Base-by-base conservation (phyloP, 2,888 invertebrate species). In the Campoplex nolae region DNA sequence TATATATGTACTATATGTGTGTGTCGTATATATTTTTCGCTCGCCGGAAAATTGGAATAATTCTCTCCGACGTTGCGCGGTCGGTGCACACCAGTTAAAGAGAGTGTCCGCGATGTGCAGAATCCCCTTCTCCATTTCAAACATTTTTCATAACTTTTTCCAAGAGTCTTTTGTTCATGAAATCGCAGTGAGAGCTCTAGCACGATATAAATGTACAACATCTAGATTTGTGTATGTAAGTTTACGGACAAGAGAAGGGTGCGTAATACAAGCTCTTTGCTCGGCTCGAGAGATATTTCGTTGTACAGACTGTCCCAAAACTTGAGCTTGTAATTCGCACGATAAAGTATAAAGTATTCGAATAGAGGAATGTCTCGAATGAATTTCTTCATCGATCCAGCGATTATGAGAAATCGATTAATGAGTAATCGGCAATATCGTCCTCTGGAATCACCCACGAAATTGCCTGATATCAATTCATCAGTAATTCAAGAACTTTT, bases 91-190 rank as follows among this genome's bases (percentile, higher is more conserved):
- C 76, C 58, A 81, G 51, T 70, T 65, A 45, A 54, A 45, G 54
- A 62, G 28, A 71, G 81, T 82, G 85, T 65, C 71, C 54, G 56
- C 65, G 71, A 80, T 76, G 65, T 82, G 56, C 45, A 65, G 74
- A 45, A 73, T 51, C 75, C 54, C 54, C 58, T 45, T 58, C 48
- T 11, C 51, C 71, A 68, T 58, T 32, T 84, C 84, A 75, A 85
- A 78, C 84, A 88, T 85, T 89, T 89, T 85, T 89, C 87, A 89
- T 81, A 85, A 86, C 81, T 79, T 79, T 83, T 18, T 78, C 73
- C 81, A 67, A 82, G 83, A 78, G 81, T 74, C 88, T 70, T 88
- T 89, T 88, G 84, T 89, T 85, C 78, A 56, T 68, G 62, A 65
- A 85, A 76, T 79, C 83, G 77, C 68, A 45, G 81, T 71, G 71